Evolutionary conservation across 1,140 invertebrate species (phyloP).

Genomic region (Mamestra configurata): DNA sequence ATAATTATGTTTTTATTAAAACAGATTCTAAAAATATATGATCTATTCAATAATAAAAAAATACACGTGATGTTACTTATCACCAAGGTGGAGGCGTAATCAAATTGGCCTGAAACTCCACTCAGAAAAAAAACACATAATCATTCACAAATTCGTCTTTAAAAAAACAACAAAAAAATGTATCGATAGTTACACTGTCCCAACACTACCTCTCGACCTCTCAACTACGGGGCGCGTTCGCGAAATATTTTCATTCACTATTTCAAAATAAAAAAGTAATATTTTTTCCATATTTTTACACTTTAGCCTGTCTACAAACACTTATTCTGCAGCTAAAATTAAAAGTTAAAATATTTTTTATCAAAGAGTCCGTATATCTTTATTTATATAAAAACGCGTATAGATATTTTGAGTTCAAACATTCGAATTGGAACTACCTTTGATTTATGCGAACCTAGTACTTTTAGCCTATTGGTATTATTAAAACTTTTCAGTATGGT

Average conservation of each 20-base stretch:
- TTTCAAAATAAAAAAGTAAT: constrained; percentile 32
- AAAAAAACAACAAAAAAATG: background rate
- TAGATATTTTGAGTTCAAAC: background rate
- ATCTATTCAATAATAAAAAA: too few species aligned
- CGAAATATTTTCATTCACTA: constrained; percentile 45
- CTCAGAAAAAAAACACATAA: too few species aligned
- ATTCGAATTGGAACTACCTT: background rate
- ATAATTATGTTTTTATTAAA: too few species aligned
- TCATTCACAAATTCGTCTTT: too few species aligned
- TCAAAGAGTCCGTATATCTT: background rate
- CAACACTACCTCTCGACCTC: constrained; percentile 18
- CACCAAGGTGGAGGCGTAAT: too few species aligned
- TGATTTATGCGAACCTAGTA: too few species aligned
- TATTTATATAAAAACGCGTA: background rate
- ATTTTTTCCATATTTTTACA: constrained; percentile 39
- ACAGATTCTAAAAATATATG: too few species aligned
- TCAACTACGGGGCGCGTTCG: constrained; percentile 34
- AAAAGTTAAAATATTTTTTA: constrained; percentile 18
- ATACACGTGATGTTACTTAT: too few species aligned
- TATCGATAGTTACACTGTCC: background rate
- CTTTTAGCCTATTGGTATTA: too few species aligned
- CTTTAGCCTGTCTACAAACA: constrained; percentile 1
- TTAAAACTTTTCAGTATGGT: too few species aligned
- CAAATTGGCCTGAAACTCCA: too few species aligned
- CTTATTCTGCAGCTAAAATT: background rate